A percentile compares a stretch with the other conserved stretches of the same genome.
These are phyloP conservation scores for Venturia canescens DNA, from an alignment of 1,140 invertebrate species.

Conservation along the genomic window DNA sequence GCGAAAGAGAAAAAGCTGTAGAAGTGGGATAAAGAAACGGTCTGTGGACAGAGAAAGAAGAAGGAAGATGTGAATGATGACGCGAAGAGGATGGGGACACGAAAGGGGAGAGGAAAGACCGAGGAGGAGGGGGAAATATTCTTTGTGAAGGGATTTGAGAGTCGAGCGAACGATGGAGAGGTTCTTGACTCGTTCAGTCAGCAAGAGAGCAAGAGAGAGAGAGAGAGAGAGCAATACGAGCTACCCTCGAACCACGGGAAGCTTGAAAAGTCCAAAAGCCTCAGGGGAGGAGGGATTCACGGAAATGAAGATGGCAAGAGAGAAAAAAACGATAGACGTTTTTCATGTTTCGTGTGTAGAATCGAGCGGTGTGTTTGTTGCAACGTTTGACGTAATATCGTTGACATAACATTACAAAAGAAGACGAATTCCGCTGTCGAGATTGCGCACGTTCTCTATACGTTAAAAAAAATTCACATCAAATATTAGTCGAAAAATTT, in stretches of 20 bases:
- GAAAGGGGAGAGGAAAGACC: constrained; percentile 24
- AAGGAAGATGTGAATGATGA: constrained; percentile 43
- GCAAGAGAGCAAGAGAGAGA: neutral
- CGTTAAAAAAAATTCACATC: too few species aligned
- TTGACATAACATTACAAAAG: neutral
- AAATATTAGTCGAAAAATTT: too few species aligned
- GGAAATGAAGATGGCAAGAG: constrained; percentile 67
- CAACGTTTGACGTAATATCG: neutral
- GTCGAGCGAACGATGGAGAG: constrained; percentile 59
- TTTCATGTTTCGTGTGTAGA: neutral
- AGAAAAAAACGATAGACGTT: constrained; percentile 15
- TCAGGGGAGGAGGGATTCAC: constrained; percentile 62
- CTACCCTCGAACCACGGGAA: constrained; percentile 70
- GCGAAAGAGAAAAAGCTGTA: constrained; percentile 49
- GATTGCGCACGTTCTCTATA: neutral
- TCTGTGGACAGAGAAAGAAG: constrained; percentile 27
- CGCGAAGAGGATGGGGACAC: constrained; percentile 26
- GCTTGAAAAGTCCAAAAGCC: constrained; percentile 69
- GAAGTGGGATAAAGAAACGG: constrained; percentile 45
- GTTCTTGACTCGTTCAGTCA: constrained; percentile 62
- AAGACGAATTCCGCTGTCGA: too few species aligned
- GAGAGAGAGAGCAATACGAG: neutral
- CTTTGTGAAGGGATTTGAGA: constrained; percentile 72
- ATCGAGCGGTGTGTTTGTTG: neutral
- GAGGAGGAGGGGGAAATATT: constrained; percentile 55